These are phyloP conservation scores for Echinarachnius parma DNA, from an alignment of 53 echinoderm and acorn worm genomes.

Conservation along the genomic window DNA sequence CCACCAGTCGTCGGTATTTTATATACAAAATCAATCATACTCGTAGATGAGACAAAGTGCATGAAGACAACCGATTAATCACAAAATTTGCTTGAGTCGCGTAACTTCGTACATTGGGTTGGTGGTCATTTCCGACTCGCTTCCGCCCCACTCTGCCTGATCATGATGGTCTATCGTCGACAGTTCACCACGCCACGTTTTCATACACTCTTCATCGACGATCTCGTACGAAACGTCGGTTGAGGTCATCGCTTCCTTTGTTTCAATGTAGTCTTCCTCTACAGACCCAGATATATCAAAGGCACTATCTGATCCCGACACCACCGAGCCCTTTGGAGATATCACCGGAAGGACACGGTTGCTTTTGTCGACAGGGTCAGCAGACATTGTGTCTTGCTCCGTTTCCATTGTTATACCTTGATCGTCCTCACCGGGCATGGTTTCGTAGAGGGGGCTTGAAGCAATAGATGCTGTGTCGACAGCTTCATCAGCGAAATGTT, in stretches of 20 bases:
- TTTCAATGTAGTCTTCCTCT: not conserved
- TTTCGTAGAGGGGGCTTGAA: conserved; percentile 10
- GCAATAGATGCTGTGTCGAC: not conserved
- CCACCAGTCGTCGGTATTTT: no score
- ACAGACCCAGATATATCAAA: not conserved
- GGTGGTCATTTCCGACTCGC: conserved; percentile 1
- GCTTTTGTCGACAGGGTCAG: no score
- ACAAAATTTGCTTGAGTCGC: conserved; percentile 17
- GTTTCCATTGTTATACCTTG: no score
- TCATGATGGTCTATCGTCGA: not conserved
- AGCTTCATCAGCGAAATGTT: no score
- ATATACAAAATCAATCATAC: no score
- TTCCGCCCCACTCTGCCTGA: no score
- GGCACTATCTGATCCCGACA: no score
- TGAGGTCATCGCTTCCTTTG: not conserved
- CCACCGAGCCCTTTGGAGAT: no score
- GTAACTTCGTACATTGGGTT: conserved; percentile 18
- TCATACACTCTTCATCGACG: not conserved
- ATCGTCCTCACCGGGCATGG: conserved; percentile 3
- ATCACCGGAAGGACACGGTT: no score
- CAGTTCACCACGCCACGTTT: not conserved
- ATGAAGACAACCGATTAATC: not conserved
- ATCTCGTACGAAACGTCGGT: conserved; percentile 2
- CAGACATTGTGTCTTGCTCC: no score
- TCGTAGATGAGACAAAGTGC: no score